A percentile compares a stretch with the other conserved stretches of the same genome.
These are phyloP conservation scores for Pica pica DNA, from an alignment of 2,113 vertebrate species.

Conservation along the genomic window DNA sequence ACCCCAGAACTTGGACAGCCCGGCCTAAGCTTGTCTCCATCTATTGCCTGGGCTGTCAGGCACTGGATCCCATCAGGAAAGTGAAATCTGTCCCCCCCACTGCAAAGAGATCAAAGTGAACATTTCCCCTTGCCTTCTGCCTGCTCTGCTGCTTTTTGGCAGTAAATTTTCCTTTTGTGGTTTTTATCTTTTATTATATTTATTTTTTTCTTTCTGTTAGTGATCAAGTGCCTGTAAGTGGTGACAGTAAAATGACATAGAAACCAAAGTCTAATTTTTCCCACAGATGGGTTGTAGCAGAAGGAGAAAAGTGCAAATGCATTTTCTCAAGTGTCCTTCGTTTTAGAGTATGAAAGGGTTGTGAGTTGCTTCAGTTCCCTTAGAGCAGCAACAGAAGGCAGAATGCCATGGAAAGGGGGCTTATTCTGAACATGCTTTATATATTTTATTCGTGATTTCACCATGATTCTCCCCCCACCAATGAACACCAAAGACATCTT, in stretches of 20 bases:
- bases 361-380: slow-evolving; percentile 15
- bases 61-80: not conserved
- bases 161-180: not conserved
- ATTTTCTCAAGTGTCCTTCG: slow-evolving; percentile 45
- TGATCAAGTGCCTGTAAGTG: slow-evolving; percentile 15
- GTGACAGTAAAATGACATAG: slow-evolving; percentile 30
- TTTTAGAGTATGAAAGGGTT: slow-evolving; percentile 10
- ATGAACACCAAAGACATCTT: not conserved
- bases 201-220: not conserved
- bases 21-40: not conserved
- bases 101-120: not conserved
- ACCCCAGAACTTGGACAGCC: not conserved
- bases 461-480: not conserved
- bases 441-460: not conserved
- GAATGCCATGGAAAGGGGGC: not conserved
- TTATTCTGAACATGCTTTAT: slow-evolving; percentile 2
- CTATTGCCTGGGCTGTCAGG: not conserved
- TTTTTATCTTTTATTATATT: not conserved
- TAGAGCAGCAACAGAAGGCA: slow-evolving; percentile 35
- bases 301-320: slow-evolving; percentile 60
- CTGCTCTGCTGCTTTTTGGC: not conserved
- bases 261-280: slow-evolving; percentile 51
- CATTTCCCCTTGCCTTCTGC: not conserved
- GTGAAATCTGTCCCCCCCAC: not conserved
- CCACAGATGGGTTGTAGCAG: slow-evolving; percentile 65